These are phyloP conservation scores for Lamellibrachia luymesi DNA, from an alignment of 1,140 invertebrate genomes.

Conservation along the genomic window DNA sequence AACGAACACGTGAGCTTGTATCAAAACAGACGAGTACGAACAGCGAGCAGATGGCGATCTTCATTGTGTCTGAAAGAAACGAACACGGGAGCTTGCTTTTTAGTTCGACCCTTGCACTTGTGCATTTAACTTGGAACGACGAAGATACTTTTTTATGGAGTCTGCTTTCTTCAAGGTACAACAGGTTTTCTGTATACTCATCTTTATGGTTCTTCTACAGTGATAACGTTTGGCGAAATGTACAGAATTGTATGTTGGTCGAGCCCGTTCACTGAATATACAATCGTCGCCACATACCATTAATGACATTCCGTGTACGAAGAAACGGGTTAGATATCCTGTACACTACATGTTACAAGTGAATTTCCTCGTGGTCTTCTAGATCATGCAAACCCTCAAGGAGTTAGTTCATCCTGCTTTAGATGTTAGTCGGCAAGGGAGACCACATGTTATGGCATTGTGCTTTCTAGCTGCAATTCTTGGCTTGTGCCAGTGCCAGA, in stretches of 20 bases:
- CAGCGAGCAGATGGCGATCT: not conserved
- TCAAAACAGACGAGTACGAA: not conserved
- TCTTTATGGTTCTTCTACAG: not conserved
- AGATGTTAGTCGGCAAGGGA: too few relatives aligned
- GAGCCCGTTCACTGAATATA: not conserved
- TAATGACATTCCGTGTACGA: not conserved
- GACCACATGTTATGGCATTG: too few relatives aligned
- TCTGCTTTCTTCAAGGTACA: not conserved
- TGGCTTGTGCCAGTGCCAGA: too few relatives aligned
- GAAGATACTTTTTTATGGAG: not conserved
- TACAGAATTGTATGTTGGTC: not conserved
- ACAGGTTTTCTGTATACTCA: not conserved
- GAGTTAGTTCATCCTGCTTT: too few relatives aligned
- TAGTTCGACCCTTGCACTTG: not conserved
- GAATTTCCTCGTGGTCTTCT: too few relatives aligned
- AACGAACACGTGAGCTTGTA: not conserved
- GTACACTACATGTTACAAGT: too few relatives aligned
- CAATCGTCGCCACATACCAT: not conserved
- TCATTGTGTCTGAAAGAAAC: not conserved
- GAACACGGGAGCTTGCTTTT: not conserved
- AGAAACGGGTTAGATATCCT: too few relatives aligned
- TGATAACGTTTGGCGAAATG: not conserved
- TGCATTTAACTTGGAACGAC: not conserved
- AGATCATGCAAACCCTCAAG: too few relatives aligned
- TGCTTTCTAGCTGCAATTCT: too few relatives aligned